Evolutionary conservation across 2,113 vertebrate genomes (phyloP), one percentile per base, ranked within the genome.

Genomic region (Manacus vitellinus): DNA sequence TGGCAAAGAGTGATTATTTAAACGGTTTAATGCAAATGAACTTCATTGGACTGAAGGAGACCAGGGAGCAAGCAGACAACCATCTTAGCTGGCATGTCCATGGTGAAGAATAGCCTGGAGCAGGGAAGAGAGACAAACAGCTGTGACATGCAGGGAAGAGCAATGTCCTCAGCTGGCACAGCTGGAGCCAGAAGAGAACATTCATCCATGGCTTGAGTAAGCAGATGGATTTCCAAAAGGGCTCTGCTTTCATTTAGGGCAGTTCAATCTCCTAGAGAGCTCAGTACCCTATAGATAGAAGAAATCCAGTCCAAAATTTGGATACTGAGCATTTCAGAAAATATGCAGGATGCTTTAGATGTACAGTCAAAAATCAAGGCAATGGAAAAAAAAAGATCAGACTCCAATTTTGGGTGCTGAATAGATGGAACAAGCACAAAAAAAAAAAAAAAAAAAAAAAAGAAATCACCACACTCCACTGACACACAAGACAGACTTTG

Each of bases 191-290:
- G 73, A 81, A 91, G 41, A 91, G 65, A 94, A 92, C 55, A 92
- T 71, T 81, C 28, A 2, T 75, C 89, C 76, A 65, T 49, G 68
- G 72, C 65, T 82, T 83, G 61, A 92, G 59, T 16, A 92, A 89
- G 83, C 86, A 95, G 75, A 91, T 84, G 75, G 89, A 90, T 95
- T 94, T 96, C 85, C 87, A 95, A 94, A 94, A 88, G 87, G 92
- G 41, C 49, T 94, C 87, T 94, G 92, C 89, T 91, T 94, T 92
- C 73, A 89, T 87, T 93, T 94, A 87, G 12, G 61, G 25, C 25
- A 75, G 86, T 77, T 87, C 70, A 92, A 92, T 91, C 73, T 94
- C 62, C 59, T 31, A 75, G 31, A 75, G 35, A 80, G 35, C 61
- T 61, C 80, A 91, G 65, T 12, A 65, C 23, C 33, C 58, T 58